A percentile compares a stretch with the other conserved stretches of the same genome.
Conservation (phyloP, 2,888 invertebrate species). For the Drosophila austrosaltans region DNA sequence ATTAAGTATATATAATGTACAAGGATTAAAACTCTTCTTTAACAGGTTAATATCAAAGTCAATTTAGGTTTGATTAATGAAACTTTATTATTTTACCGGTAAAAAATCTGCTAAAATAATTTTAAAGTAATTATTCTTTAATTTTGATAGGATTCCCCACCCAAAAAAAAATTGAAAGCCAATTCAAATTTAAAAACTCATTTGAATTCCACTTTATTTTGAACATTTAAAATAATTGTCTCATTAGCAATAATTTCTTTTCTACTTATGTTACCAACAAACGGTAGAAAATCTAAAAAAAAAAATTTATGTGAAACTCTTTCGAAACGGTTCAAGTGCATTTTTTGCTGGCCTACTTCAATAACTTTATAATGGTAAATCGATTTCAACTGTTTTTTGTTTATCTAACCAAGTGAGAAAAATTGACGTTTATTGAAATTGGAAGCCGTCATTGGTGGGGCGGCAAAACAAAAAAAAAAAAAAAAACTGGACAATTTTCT, state of each 20-base stretch:
- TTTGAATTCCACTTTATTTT: background rate
- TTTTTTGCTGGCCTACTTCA: constrained; percentile 11
- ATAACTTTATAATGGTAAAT: constrained; percentile 13
- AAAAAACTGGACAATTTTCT: constrained; percentile 21
- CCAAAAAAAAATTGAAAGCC: too few species aligned
- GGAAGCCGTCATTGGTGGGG: constrained; percentile 1
- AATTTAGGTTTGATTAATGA: too few species aligned
- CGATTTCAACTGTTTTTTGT: background rate
- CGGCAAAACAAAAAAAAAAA: background rate
- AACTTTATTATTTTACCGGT: too few species aligned
- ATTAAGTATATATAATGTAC: too few species aligned
- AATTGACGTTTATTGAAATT: constrained; percentile 18
- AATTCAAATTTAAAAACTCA: too few species aligned
- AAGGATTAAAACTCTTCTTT: too few species aligned
- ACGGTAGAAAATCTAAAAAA: background rate
- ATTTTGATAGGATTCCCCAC: too few species aligned
- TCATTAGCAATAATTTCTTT: background rate
- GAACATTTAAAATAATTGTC: background rate
- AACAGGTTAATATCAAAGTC: background rate
- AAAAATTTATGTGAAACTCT: background rate
- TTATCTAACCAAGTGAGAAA: constrained; percentile 10
- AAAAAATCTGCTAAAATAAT: too few species aligned
- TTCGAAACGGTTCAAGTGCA: background rate
- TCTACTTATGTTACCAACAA: background rate
- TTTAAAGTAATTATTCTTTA: too few species aligned